phyloP scores from a whole-genome alignment of 1,140 invertebrate genomes.

The Papilio polyxenes region DNA sequence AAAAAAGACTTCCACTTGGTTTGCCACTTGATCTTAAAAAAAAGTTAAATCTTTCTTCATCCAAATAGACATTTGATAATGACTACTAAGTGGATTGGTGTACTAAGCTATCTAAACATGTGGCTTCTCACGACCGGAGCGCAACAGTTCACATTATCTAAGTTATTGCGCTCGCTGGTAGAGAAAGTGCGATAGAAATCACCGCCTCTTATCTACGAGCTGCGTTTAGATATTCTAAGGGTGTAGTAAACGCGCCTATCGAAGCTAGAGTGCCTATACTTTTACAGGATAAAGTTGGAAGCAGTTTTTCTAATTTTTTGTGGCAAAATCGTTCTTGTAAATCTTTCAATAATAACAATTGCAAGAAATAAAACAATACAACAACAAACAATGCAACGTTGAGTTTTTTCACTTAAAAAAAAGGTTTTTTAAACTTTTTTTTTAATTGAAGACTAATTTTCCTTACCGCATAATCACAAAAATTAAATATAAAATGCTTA shows the following conservation, averaged over 20 bases:
- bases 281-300: neutral
- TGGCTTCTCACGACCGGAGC: neutral
- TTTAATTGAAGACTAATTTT: neutral
- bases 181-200: constrained; percentile 35
- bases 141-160: constrained; percentile 18
- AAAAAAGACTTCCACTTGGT: too few species aligned
- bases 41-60: too few species aligned
- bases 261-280: neutral
- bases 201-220: constrained; percentile 13
- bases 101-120: neutral
- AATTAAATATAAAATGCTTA: neutral
- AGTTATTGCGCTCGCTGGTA: constrained; percentile 5
- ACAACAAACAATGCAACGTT: too few species aligned
- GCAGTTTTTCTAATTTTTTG: neutral
- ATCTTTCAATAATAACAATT: neutral
- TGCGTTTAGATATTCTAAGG: constrained; percentile 4
- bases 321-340: neutral
- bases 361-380: too few species aligned
- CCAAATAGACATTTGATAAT: neutral
- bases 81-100: neutral
- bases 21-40: too few species aligned
- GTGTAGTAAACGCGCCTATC: constrained; percentile 18
- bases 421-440: too few species aligned
- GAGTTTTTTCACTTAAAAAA: too few species aligned
- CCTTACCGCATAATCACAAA: neutral